These are phyloP conservation scores for Apodemus sylvaticus DNA, from an alignment of 2,113 vertebrate species.

Conservation along the genomic window DNA sequence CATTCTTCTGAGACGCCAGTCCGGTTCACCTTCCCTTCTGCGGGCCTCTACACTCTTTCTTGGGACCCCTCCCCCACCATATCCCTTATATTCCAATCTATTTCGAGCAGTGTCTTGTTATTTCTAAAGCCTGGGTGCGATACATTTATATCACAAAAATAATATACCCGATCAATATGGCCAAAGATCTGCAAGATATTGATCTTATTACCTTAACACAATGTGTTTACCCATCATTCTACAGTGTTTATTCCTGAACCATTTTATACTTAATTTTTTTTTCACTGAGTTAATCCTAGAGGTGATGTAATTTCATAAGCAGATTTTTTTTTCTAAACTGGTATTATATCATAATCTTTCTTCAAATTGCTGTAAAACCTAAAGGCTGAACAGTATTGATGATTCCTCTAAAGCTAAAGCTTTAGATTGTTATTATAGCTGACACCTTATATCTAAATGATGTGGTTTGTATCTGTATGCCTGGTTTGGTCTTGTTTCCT, in stretches of 20 bases:
- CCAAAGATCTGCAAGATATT: background rate
- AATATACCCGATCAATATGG: background rate
- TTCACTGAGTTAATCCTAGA: slow-evolving; percentile 14
- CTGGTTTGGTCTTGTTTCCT: background rate
- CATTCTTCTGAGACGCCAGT: background rate
- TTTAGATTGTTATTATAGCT: background rate
- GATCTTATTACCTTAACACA: background rate
- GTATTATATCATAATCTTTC: background rate
- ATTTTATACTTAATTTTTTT: background rate
- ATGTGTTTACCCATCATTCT: background rate
- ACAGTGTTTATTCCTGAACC: background rate
- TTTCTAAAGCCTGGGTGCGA: background rate
- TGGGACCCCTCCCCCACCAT: background rate
- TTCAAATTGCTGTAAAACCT: background rate
- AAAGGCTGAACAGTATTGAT: background rate
- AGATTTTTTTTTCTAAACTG: background rate
- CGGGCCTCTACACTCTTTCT: background rate
- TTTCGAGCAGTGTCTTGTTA: background rate
- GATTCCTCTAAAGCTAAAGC: background rate
- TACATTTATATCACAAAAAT: background rate
- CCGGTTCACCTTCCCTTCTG: too few relatives aligned
- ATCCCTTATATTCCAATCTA: slow-evolving; percentile 19
- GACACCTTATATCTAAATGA: background rate
- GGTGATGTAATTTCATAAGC: background rate
- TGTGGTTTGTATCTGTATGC: background rate